These are phyloP conservation scores for Threskiornis aethiopicus DNA, from an alignment of 2,797 vertebrate genomes.

Conservation along the genomic window DNA sequence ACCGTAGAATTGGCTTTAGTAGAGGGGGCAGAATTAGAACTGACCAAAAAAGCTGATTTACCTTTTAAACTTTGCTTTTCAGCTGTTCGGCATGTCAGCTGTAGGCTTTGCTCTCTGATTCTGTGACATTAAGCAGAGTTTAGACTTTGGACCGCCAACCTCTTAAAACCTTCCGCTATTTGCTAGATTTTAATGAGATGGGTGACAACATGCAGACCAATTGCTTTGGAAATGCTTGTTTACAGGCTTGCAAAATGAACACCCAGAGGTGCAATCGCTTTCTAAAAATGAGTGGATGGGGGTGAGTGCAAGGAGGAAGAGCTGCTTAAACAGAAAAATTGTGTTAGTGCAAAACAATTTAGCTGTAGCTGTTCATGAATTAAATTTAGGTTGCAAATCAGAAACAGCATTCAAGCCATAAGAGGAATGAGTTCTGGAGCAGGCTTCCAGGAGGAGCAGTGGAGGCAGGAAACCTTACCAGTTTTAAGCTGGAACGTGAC, in stretches of 20 bases:
- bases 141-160: not conserved
- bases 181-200: not conserved
- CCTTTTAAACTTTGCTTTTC: not conserved
- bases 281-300: not conserved
- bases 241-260: not conserved
- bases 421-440: not conserved
- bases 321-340: not conserved
- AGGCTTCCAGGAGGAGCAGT: not conserved
- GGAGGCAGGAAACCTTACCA: not conserved
- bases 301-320: not conserved
- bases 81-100: not conserved
- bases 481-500: slow-evolving; percentile 8
- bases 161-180: not conserved
- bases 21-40: not conserved
- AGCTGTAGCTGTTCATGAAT: not conserved
- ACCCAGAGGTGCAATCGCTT: not conserved
- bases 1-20: not conserved
- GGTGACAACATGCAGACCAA: not conserved
- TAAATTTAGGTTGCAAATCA: not conserved
- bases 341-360: not conserved
- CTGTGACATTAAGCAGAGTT: not conserved
- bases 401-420: not conserved
- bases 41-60: not conserved
- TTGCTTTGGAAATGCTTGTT: not conserved
- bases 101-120: not conserved